Conservation (phyloP, 2,113 vertebrate species). For the Sakesphorus luctuosus region DNA sequence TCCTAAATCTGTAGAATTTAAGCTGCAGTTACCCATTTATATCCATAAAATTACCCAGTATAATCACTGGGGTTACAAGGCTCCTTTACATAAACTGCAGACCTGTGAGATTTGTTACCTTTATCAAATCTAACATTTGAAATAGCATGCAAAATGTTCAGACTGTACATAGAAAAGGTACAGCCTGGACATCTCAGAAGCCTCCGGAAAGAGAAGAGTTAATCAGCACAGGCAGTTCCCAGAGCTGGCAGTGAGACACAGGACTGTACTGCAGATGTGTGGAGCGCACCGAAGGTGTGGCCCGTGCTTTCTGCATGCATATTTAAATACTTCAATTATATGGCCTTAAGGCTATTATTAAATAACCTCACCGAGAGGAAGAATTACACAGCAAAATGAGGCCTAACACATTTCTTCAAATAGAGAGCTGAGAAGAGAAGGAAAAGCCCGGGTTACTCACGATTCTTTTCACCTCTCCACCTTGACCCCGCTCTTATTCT, state of each 20-base stretch:
- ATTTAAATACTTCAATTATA: slow-evolving; percentile 55
- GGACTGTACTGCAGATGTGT: slow-evolving; percentile 59
- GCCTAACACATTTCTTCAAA: slow-evolving; percentile 5
- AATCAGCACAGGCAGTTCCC: slow-evolving; percentile 36
- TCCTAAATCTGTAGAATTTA: neutral
- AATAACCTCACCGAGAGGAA: neutral
- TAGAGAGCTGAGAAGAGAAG: slow-evolving; percentile 46
- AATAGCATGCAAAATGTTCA: neutral
- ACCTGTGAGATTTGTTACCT: neutral
- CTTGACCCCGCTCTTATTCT: slow-evolving; percentile 87
- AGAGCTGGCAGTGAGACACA: slow-evolving; percentile 11
- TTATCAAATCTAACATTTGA: neutral
- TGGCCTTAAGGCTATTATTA: slow-evolving; percentile 6
- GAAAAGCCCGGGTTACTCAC: slow-evolving; percentile 84
- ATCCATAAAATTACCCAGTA: neutral
- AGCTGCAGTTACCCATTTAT: neutral
- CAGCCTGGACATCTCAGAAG: neutral
- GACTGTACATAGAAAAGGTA: neutral
- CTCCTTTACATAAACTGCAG: neutral
- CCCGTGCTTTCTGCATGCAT: slow-evolving; percentile 35
- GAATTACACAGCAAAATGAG: neutral
- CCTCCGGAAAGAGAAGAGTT: slow-evolving; percentile 63
- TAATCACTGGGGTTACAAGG: neutral
- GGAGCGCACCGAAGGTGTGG: slow-evolving; percentile 54
- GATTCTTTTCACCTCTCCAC: slow-evolving; percentile 94